Percentiles rank a stretch among this genome's conserved stretches.
Evolutionary conservation across 2,888 invertebrate species (phyloP).

Genomic region (Cosmorhoe ocellata): DNA sequence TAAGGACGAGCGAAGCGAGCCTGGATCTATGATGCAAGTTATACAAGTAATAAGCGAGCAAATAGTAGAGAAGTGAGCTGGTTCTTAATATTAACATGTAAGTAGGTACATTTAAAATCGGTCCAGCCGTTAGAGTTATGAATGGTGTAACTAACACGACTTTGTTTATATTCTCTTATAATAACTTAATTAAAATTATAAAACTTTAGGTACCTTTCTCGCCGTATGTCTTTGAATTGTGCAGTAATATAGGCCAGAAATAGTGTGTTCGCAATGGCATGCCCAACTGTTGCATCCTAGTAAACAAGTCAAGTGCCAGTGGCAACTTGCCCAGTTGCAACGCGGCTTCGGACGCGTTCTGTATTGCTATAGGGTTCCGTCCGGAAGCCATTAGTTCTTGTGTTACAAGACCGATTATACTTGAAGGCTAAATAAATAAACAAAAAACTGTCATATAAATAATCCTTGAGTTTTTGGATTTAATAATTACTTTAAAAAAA

Average conservation of each 20-base stretch:
- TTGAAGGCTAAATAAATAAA: conserved; percentile 61
- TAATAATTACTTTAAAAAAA: too few relatives aligned
- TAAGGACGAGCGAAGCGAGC: too few relatives aligned
- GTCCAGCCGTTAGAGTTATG: too few relatives aligned
- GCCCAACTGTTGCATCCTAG: conserved; percentile 64
- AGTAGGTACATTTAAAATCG: too few relatives aligned
- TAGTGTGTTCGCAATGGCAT: conserved; percentile 82
- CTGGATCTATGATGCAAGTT: too few relatives aligned
- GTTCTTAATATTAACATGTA: too few relatives aligned
- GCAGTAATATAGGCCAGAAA: conserved; percentile 85
- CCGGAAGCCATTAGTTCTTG: conserved; percentile 72
- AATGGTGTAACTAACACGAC: too few relatives aligned
- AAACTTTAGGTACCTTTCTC: conserved; percentile 67
- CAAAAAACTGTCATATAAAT: neutral
- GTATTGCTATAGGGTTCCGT: conserved; percentile 73
- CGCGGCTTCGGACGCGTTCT: conserved; percentile 79
- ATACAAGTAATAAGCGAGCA: too few relatives aligned
- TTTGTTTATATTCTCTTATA: too few relatives aligned
- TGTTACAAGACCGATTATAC: conserved; percentile 64
- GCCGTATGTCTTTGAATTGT: conserved; percentile 71
- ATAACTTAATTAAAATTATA: too few relatives aligned
- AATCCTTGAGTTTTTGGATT: neutral
- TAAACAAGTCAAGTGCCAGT: conserved; percentile 70
- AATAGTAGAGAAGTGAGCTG: too few relatives aligned
- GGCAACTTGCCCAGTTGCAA: conserved; percentile 71